Percentiles rank a stretch among this genome's conserved stretches.
phyloP scores from a whole-genome alignment of 1,140 invertebrate species.

The Daktulosphaira vitifoliae region DNA sequence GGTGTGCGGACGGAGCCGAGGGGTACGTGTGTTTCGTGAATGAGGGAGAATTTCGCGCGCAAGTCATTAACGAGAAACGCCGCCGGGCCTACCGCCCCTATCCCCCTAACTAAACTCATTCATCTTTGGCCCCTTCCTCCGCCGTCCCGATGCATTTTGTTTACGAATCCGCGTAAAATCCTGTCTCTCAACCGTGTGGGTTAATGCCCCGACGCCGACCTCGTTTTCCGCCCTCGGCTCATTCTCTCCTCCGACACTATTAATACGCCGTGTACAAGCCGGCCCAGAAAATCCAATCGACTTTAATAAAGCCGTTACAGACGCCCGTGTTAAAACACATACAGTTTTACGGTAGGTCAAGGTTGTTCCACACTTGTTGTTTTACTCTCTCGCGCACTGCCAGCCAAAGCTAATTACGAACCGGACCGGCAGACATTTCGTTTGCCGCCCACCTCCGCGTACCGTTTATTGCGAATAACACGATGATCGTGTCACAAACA shows the following conservation, averaged over 20 bases:
- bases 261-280: background rate
- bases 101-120: slow-evolving; percentile 29
- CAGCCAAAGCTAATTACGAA: too few relatives aligned
- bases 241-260: background rate
- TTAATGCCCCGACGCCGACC: slow-evolving; percentile 24
- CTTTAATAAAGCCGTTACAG: too few relatives aligned
- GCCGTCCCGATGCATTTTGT: slow-evolving; percentile 12
- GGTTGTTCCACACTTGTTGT: too few relatives aligned
- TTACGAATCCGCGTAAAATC: slow-evolving; percentile 18
- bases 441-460: too few relatives aligned
- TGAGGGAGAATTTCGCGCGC: slow-evolving; percentile 30
- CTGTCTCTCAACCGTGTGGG: background rate
- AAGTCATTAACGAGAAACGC: slow-evolving; percentile 22
- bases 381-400: too few relatives aligned
- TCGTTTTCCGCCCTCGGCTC: background rate
- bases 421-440: too few relatives aligned
- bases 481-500: too few relatives aligned
- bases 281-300: too few relatives aligned
- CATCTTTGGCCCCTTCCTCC: slow-evolving; percentile 18
- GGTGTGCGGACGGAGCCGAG: background rate
- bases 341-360: too few relatives aligned
- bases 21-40: slow-evolving; percentile 18
- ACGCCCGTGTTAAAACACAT: too few relatives aligned
- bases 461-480: too few relatives aligned
- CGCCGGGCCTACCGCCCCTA: slow-evolving; percentile 13